These are phyloP conservation scores for Trichogramma evanescens DNA, from an alignment of 2,888 invertebrate genomes.

Conservation along the genomic window DNA sequence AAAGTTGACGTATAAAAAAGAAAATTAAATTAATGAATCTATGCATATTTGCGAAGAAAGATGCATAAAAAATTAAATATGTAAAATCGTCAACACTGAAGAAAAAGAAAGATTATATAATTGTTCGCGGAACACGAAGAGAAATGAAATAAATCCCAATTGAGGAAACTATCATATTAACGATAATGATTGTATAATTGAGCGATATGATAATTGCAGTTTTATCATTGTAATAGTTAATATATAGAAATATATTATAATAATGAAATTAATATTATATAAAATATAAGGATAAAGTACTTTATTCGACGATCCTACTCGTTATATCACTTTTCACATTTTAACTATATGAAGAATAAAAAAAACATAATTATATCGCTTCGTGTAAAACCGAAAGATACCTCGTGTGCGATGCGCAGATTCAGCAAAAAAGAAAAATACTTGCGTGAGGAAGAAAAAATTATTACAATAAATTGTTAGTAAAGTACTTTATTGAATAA, in stretches of 20 bases:
- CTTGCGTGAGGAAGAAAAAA: slow-evolving; percentile 12
- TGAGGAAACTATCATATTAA: slow-evolving; percentile 23
- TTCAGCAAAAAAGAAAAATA: slow-evolving; percentile 1
- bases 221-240: slow-evolving; percentile 35
- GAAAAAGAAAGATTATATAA: no score
- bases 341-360: neutral
- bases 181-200: slow-evolving; percentile 30
- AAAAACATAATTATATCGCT: slow-evolving; percentile 13
- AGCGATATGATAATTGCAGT: slow-evolving; percentile 28
- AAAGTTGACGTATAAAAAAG: slow-evolving; percentile 18
- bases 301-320: slow-evolving; percentile 27
- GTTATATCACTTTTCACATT: slow-evolving; percentile 18
- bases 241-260: slow-evolving; percentile 29
- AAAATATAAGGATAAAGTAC: slow-evolving; percentile 30
- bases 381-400: slow-evolving; percentile 11
- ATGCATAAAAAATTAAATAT: no score
- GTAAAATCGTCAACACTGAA: no score
- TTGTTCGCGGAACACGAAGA: no score
- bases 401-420: slow-evolving; percentile 6
- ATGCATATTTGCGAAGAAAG: slow-evolving; percentile 1
- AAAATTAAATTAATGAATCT: slow-evolving; percentile 19
- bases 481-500: slow-evolving; percentile 24
- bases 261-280: slow-evolving; percentile 31
- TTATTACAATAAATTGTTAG: slow-evolving; percentile 22
- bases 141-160: neutral